Evolutionary conservation across 2,888 invertebrate genomes (phyloP).

Genomic region (Halictus ligatus): DNA sequence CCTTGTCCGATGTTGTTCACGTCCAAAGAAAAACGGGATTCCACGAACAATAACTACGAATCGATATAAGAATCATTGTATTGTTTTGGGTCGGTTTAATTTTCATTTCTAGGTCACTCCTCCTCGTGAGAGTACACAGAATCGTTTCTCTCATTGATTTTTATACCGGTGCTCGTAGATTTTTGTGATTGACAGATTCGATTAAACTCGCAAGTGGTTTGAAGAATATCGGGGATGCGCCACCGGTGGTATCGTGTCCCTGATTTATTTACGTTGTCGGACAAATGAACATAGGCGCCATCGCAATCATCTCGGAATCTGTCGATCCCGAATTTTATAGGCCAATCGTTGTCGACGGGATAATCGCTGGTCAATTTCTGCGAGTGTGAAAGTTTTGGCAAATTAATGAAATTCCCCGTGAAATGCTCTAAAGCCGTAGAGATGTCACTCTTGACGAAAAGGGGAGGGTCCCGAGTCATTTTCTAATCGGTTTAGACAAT

Average conservation of each 20-base stretch:
- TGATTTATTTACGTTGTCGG: background rate
- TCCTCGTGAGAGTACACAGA: background rate
- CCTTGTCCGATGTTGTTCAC: no score
- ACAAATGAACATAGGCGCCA: background rate
- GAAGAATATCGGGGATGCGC: background rate
- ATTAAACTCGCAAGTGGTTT: background rate
- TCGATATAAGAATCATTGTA: background rate
- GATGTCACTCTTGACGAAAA: no score
- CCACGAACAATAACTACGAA: no score
- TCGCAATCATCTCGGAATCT: background rate
- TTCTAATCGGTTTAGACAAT: no score
- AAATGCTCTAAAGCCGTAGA: no score
- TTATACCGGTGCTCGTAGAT: background rate
- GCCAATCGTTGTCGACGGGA: no score
- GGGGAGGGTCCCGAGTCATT: no score
- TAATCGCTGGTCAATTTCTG: no score
- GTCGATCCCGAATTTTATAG: background rate
- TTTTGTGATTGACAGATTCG: background rate
- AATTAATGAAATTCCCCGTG: no score
- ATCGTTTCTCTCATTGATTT: background rate
- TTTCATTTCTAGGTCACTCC: background rate
- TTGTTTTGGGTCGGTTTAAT: background rate
- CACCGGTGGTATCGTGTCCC: background rate
- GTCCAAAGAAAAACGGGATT: no score
- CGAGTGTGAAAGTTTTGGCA: no score